Conservation (phyloP, 2,888 invertebrate species). For the Seira musarum region DNA sequence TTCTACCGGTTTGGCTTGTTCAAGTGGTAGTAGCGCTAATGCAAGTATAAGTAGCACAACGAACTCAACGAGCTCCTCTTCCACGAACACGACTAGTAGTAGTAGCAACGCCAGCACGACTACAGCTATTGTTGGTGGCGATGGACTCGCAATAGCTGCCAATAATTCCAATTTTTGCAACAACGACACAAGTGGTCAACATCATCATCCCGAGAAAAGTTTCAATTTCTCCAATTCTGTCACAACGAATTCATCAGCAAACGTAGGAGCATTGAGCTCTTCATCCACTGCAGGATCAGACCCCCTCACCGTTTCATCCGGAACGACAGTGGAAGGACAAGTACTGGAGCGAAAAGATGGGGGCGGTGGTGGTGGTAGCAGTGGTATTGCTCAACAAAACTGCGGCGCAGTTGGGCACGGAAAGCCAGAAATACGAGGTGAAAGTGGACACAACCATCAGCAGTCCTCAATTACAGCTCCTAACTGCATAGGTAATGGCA, state of each 20-base stretch:
- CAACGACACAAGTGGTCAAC: not conserved
- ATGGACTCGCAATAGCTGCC: not conserved
- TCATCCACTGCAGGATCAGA: conserved; percentile 37
- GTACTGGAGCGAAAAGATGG: conserved; percentile 27
- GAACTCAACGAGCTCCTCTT: conserved; percentile 40
- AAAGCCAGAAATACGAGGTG: conserved; percentile 25
- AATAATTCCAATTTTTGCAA: conserved; percentile 20
- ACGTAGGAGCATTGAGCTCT: conserved; percentile 8
- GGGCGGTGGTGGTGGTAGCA: conserved; percentile 6
- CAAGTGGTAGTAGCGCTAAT: conserved; percentile 16
- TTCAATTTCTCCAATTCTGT: conserved; percentile 40
- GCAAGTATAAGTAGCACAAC: conserved; percentile 49
- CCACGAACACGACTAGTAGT: conserved; percentile 13
- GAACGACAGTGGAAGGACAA: conserved; percentile 23
- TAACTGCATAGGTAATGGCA: conserved; percentile 2
- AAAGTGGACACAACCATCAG: conserved; percentile 34
- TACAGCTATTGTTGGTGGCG: conserved; percentile 29
- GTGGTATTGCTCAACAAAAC: conserved; percentile 29
- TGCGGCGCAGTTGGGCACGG: conserved; percentile 26
- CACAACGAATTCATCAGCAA: conserved; percentile 28
- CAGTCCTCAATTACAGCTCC: conserved; percentile 31
- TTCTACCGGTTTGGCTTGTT: not conserved
- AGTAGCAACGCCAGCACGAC: conserved; percentile 33
- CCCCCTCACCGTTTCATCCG: conserved; percentile 27
- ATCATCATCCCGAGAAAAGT: conserved; percentile 24